Conservation (phyloP, 2,797 vertebrate genomes). For the Gallirallus australis region DNA sequence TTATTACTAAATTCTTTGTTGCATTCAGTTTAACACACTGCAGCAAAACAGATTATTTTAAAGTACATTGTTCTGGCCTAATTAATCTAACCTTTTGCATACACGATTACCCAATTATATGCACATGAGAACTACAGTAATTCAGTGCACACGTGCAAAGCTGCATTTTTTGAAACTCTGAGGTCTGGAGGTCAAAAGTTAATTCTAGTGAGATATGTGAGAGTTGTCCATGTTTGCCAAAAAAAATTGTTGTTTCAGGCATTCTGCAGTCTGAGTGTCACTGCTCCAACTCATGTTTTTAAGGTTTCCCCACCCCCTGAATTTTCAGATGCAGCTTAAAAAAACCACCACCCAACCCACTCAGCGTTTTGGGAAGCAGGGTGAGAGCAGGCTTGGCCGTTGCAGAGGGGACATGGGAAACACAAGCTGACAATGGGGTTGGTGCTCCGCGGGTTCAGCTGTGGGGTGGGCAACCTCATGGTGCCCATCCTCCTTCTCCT, state of each 20-base stretch:
- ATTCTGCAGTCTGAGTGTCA: constrained; percentile 37
- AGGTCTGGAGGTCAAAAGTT: constrained; percentile 55
- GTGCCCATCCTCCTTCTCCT: neutral
- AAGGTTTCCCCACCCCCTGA: neutral
- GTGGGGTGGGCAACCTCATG: neutral
- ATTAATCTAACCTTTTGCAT: constrained; percentile 22
- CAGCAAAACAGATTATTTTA: neutral
- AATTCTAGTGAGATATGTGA: constrained; percentile 40
- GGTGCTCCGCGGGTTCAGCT: neutral
- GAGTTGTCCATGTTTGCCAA: constrained; percentile 10
- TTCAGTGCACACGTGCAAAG: neutral
- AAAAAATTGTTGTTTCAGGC: constrained; percentile 43
- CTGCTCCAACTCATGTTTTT: neutral
- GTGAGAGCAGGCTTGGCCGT: neutral
- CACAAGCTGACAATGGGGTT: neutral
- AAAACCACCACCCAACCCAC: neutral
- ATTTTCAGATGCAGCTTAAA: neutral
- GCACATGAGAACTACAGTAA: neutral
- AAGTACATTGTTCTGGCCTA: neutral
- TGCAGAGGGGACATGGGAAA: neutral
- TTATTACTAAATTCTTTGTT: neutral
- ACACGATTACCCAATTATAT: neutral
- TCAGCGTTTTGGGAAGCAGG: neutral
- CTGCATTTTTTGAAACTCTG: constrained; percentile 27
- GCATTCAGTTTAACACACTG: neutral